These are phyloP conservation scores for Elegia similella DNA, from an alignment of 2,888 invertebrate species.

Conservation along the genomic window DNA sequence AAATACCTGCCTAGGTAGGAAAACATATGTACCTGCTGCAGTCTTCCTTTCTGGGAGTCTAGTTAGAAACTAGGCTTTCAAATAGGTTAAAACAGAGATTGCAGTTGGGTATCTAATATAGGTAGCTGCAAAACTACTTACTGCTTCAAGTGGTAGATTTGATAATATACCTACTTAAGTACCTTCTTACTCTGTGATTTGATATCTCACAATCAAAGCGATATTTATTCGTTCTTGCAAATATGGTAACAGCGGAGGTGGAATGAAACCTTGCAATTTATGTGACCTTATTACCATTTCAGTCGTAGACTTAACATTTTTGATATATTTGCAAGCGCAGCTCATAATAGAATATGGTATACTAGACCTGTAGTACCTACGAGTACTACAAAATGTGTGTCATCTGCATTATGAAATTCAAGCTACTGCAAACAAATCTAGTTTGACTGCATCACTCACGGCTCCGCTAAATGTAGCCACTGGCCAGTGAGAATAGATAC, in stretches of 20 bases:
- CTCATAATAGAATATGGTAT: not conserved
- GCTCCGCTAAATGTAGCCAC: constrained; percentile 36
- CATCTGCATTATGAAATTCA: constrained; percentile 39
- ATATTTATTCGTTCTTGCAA: not conserved
- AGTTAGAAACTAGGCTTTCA: too few relatives aligned
- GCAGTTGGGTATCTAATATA: not conserved
- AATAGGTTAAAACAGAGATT: too few relatives aligned
- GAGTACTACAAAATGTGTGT: constrained; percentile 26
- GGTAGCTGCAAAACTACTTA: not conserved
- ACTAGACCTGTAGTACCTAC: too few relatives aligned
- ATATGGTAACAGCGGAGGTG: constrained; percentile 6
- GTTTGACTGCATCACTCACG: constrained; percentile 48
- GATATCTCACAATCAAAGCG: not conserved
- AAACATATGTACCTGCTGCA: too few relatives aligned
- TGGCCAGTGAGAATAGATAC: constrained; percentile 41
- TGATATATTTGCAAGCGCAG: not conserved
- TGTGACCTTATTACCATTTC: not conserved
- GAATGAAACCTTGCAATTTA: constrained; percentile 1
- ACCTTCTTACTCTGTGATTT: too few relatives aligned
- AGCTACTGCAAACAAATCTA: constrained; percentile 43
- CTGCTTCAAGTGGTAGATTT: not conserved
- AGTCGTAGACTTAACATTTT: not conserved
- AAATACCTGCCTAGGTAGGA: too few relatives aligned
- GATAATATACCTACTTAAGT: not conserved
- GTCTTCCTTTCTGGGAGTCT: too few relatives aligned